phyloP scores from a whole-genome alignment of 2,888 invertebrate genomes.

The Allolobophora icterica region DNA sequence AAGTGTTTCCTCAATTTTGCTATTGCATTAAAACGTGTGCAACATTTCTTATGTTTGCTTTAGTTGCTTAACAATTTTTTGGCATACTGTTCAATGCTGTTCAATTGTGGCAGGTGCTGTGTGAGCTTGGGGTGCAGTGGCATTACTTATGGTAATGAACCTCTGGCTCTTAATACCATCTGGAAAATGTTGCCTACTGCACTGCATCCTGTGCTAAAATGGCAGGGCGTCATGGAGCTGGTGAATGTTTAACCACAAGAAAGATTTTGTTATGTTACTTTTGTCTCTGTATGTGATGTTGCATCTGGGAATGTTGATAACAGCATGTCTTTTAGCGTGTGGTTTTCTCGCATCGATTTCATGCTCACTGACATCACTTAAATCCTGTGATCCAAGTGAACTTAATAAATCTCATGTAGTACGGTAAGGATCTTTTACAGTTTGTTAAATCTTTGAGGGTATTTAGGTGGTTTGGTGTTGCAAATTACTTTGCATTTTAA shows the following conservation, averaged over 20 bases:
- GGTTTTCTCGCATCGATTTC: neutral
- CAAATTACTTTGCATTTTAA: neutral
- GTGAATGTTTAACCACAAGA: neutral
- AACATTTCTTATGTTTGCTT: neutral
- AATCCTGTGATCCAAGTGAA: neutral
- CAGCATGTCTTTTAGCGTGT: neutral
- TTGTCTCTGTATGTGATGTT: neutral
- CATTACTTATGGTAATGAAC: neutral
- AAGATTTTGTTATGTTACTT: neutral
- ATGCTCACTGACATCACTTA: neutral
- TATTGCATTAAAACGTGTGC: neutral
- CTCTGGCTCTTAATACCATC: neutral
- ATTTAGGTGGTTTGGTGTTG: neutral
- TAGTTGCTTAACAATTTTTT: neutral
- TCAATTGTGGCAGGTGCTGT: neutral
- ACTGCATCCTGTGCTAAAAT: neutral
- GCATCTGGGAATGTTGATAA: neutral
- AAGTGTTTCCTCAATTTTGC: conserved; percentile 8
- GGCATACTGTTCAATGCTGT: neutral
- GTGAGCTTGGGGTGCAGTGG: neutral
- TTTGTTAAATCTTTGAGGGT: neutral
- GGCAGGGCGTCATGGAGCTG: too few species aligned
- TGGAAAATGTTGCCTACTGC: neutral
- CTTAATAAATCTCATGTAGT: neutral
- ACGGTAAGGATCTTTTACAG: neutral